Percentiles rank a stretch among this genome's conserved stretches.
phyloP scores from a whole-genome alignment of 2,113 vertebrate species.

The Lota lota region DNA sequence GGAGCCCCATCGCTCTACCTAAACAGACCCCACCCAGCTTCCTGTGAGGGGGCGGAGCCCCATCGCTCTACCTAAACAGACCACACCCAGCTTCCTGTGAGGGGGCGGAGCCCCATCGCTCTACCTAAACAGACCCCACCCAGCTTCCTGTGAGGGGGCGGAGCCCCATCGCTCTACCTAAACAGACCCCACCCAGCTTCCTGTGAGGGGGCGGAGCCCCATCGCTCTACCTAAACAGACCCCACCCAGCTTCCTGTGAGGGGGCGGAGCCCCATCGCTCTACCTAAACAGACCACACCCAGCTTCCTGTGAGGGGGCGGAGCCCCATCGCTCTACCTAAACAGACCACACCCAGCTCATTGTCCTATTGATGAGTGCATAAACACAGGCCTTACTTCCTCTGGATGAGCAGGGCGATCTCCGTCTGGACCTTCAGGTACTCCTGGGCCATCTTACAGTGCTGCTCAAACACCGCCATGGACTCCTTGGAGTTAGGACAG shows the following conservation, averaged over 20 bases:
- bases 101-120: background rate
- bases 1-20: background rate
- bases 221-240: background rate
- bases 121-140: background rate
- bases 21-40: background rate
- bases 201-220: too few relatives aligned
- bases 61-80: background rate
- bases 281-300: too few relatives aligned
- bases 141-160: too few relatives aligned
- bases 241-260: too few relatives aligned
- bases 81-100: too few relatives aligned
- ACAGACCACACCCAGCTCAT: background rate
- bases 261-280: background rate
- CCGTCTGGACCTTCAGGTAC: constrained; percentile 98
- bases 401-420: constrained; percentile 95
- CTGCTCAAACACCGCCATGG: constrained; percentile 99
- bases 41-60: too few relatives aligned
- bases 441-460: constrained; percentile 99
- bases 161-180: background rate
- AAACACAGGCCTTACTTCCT: constrained; percentile 83
- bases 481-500: constrained; percentile 99
- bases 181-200: background rate
- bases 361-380: background rate
- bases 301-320: too few relatives aligned
- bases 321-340: background rate